phyloP scores from a whole-genome alignment of 1,140 invertebrate genomes.

The Harpegnathos saltator region DNA sequence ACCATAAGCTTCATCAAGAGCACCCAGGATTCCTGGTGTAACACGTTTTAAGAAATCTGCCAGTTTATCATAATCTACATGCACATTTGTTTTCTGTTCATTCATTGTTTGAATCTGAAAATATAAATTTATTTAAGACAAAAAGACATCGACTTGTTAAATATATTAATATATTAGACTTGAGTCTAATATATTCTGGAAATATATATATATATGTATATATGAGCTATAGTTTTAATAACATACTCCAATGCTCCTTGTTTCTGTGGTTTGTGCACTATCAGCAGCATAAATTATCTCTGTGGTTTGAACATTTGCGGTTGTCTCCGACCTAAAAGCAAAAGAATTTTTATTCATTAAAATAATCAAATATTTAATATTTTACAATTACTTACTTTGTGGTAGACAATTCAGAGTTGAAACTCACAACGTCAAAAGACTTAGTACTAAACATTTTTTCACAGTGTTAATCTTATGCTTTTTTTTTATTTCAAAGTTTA shows the following conservation, averaged over 20 bases:
- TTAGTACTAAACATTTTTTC: constrained; percentile 77
- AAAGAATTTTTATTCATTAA: constrained; percentile 25
- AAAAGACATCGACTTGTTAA: background rate
- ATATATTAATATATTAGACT: constrained; percentile 11
- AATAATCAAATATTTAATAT: constrained; percentile 16
- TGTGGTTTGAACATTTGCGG: constrained; percentile 79
- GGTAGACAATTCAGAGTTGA: constrained; percentile 74
- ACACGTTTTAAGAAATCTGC: constrained; percentile 82
- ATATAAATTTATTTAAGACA: constrained; percentile 27
- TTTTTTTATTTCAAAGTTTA: background rate
- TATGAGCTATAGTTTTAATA: constrained; percentile 24
- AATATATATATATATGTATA: too few species aligned
- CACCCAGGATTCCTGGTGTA: constrained; percentile 81
- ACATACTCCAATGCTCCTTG: constrained; percentile 77
- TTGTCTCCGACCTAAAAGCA: constrained; percentile 68
- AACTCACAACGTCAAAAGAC: constrained; percentile 77
- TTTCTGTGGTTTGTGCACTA: constrained; percentile 76
- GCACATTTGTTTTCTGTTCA: constrained; percentile 66
- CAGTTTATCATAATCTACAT: constrained; percentile 81
- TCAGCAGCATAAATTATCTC: constrained; percentile 73
- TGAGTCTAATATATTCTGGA: background rate
- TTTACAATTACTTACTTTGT: constrained; percentile 74
- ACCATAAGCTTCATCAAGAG: constrained; percentile 83
- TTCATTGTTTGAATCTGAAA: constrained; percentile 82
- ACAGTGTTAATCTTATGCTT: background rate